Base-by-base conservation (phyloP, 2,888 invertebrate genomes). In the Leptinotarsa haldemani region DNA sequence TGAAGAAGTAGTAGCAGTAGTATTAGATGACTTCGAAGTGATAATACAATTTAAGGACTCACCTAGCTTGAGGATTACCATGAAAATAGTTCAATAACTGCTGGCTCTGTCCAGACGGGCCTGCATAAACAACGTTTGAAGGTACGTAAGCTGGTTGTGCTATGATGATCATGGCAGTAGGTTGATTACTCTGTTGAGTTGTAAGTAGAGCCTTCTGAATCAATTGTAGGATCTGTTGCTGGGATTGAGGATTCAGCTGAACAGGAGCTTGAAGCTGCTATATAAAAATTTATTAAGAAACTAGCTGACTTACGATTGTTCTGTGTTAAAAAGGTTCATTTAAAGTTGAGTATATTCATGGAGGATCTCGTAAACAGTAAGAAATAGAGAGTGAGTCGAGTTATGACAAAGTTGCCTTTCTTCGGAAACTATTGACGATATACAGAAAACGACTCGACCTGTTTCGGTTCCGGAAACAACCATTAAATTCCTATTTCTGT, bases 151-250 rank as follows among this genome's bases (percentile, higher is more conserved):
- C 83, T 13, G 87, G 87, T 77, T 87, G 87, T 15, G 87, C 86
- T 46, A 87, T 85, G 61, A 87, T 86, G 30, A 87, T 82, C 86
- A 87, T 87, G 7, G 86, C 83, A 53, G 85, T 82, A 30, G 85
- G 85, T 61, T 81, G 82, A 18, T 80, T 81, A 53, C 79, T 80
- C 56, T 79, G 80, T 58, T 82, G 82, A 4, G 80, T 78, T 18
- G 75, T 74, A 47, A 76, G 79, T 58, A 76, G 73, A 3, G 78
- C 79, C 73, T 76, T 80, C 63, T 78, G 83, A 16, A 81, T 71
- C 16, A 82, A 30, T 46, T 81, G 81, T 16, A 82, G 48, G 9
- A 76, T 72, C 53, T 74, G 76, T 30, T 74, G 74, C 47, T 76
- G 76, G 15, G 70, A 65, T 13, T 72, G 74, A 4, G 71, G 72